Conservation (phyloP, 2,888 invertebrate genomes). For the Cantharis flavilabris region DNA sequence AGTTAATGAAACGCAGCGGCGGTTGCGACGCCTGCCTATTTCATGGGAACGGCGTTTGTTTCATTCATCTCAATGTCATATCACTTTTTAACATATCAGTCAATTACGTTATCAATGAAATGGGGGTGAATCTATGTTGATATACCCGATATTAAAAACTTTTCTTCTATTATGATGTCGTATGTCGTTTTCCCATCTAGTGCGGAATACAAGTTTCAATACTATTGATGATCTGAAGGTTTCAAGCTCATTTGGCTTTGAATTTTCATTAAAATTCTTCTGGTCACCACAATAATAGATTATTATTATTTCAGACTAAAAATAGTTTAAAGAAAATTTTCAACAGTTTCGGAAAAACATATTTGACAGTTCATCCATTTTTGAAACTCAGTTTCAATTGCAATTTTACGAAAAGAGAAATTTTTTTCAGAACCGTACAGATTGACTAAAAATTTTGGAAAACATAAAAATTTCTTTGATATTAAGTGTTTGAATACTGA, state of each 20-base stretch:
- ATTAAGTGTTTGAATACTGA: no score
- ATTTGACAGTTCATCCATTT: no score
- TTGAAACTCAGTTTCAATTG: no score
- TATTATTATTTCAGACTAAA: no score
- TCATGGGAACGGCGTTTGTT: conserved; percentile 29
- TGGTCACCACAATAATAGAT: no score
- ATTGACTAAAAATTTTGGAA: no score
- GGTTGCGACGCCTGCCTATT: conserved; percentile 38
- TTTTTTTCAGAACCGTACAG: no score
- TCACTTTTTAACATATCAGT: conserved; percentile 25
- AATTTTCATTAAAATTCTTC: not conserved
- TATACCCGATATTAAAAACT: not conserved
- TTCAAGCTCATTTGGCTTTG: not conserved
- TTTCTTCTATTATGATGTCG: not conserved
- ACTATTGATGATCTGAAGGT: not conserved
- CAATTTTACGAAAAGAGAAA: no score
- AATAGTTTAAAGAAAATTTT: no score
- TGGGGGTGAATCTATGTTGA: not conserved
- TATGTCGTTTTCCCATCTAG: not conserved
- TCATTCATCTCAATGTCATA: conserved; percentile 25
- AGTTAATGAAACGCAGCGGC: conserved; percentile 48
- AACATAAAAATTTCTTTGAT: no score
- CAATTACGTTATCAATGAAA: conserved; percentile 13
- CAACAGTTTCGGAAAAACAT: no score
- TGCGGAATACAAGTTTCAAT: not conserved